Evolutionary conservation across 2,797 vertebrate species (phyloP), one percentile per base, ranked within the genome.

Genomic region (Acanthurus leucopareius): DNA sequence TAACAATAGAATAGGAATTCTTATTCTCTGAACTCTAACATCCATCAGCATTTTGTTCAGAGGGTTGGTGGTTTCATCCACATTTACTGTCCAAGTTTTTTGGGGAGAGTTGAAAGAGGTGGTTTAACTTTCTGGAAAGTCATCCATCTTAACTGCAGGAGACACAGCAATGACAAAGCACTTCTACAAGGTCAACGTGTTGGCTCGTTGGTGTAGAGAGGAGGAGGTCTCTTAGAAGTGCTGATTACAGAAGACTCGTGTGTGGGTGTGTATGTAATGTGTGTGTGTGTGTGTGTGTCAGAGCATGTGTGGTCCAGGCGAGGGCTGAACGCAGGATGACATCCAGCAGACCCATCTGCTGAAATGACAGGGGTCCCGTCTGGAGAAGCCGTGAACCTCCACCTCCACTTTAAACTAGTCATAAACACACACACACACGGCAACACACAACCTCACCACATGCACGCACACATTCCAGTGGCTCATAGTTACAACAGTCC

Each of bases 271-370:
- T 59, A 53, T 69, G 20, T 75, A 35, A 62, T 52, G 59, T 58
- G 38, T 40, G 40, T 58, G 57, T 67, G 68, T 59, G 58, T 67
- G 20, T 75, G 42, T 52, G 48, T 53, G 75, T 47, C 2, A n/a
- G 65, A 47, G 73, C 45, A 82, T 89, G 93, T 90, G 93, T 90
- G 92, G 90, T 93, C 91, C 71, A 19, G 56, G 49, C 4, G 5
- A 82, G 66, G 70, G 48, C 74, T 3, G 75, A 79, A 74, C 82
- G 84, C 79, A 84, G 80, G 85, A 88, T 69, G 79, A 85, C 70
- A 79, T 88, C 66, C 79, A 88, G 68, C 78, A 82, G 86, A 80
- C 72, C 82, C 89, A 86, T 93, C 85, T 91, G 90, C 84, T 86
- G 70, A 75, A 88, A 88, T 90, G 91, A 91, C 84, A 76, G 80